Evolutionary conservation across 2,797 vertebrate genomes (phyloP).

Genomic region (Sternotherus odoratus): DNA sequence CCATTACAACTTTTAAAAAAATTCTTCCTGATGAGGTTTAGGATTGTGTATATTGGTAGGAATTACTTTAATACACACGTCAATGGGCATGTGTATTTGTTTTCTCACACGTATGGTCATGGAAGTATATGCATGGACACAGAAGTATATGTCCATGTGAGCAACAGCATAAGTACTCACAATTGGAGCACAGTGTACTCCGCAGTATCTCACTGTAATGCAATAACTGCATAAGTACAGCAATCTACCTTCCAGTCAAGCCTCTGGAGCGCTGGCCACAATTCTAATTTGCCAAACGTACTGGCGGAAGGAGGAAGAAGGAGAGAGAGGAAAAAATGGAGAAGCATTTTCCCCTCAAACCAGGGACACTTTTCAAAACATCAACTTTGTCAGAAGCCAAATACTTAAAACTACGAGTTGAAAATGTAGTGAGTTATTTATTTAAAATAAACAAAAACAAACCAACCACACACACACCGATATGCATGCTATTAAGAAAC

Average conservation of each 20-base stretch:
- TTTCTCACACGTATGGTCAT: neutral
- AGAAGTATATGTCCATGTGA: neutral
- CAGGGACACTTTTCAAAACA: neutral
- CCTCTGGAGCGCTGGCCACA: neutral
- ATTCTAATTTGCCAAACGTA: neutral
- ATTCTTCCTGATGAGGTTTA: neutral
- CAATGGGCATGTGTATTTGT: neutral
- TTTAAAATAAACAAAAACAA: neutral
- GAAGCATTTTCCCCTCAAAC: neutral
- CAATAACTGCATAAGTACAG: neutral
- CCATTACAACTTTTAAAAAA: neutral
- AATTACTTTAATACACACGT: neutral
- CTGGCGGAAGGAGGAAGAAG: neutral
- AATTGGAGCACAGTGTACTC: neutral
- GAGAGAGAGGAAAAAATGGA: neutral
- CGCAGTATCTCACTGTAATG: neutral
- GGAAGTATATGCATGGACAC: neutral
- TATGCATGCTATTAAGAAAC: neutral
- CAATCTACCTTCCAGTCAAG: neutral
- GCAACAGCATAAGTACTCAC: neutral
- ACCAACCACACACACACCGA: neutral
- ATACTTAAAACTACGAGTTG: neutral
- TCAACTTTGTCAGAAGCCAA: neutral
- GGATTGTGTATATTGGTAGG: neutral
- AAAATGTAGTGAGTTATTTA: fast-evolving